Evolutionary conservation across 2,113 vertebrate genomes (phyloP).

Genomic region (Oostethus manadensis): DNA sequence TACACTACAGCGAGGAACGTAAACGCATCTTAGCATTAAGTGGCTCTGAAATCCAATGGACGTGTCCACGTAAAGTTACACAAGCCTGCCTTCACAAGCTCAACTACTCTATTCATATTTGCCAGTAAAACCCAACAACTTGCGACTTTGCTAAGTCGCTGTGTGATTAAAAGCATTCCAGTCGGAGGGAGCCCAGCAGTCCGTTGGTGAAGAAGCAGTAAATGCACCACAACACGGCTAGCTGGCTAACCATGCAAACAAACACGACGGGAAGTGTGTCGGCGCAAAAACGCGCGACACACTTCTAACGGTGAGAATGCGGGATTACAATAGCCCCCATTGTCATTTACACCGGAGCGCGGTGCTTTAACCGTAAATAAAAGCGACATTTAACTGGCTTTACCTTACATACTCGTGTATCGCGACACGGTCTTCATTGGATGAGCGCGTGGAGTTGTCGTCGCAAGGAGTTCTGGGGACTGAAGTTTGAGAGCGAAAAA

Average conservation of each 20-base stretch:
- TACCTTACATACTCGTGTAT: conserved; percentile 15
- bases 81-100: not conserved
- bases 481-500: conserved; percentile 14
- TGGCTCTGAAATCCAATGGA: no score
- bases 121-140: not conserved
- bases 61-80: conserved; percentile 14
- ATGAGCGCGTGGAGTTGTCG: no score
- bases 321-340: accelerated
- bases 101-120: no score
- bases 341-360: accelerated
- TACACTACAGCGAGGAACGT: no score
- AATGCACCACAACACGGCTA: not conserved
- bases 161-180: no score
- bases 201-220: not conserved
- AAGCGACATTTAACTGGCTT: accelerated
- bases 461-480: conserved; percentile 32
- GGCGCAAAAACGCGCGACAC: not conserved
- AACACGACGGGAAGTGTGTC: not conserved
- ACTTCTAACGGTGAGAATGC: accelerated
- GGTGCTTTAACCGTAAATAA: not conserved
- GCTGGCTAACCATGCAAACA: not conserved
- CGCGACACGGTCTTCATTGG: not conserved
- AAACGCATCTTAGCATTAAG: no score
- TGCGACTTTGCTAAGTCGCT: not conserved
- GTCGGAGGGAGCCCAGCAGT: no score